phyloP scores from a whole-genome alignment of 2,888 invertebrate species.

The Chorisops tibialis region DNA sequence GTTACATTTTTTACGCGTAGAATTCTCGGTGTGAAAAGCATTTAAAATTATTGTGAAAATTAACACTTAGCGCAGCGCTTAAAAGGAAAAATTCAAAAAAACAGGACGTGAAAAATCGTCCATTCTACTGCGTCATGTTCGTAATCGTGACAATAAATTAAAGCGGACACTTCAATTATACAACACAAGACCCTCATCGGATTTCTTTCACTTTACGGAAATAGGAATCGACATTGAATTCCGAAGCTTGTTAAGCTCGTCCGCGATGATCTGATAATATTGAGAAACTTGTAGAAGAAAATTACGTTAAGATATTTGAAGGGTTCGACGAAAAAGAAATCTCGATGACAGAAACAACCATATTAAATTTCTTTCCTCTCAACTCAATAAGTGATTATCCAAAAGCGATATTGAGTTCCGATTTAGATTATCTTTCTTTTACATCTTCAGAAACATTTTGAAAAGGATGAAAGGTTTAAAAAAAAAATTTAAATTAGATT shows the following conservation, averaged over 20 bases:
- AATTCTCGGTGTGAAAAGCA: constrained; percentile 2
- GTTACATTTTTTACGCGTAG: constrained; percentile 1
- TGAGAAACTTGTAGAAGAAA: not conserved
- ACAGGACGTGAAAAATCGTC: not conserved
- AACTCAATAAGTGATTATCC: too few species aligned
- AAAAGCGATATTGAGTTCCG: too few species aligned
- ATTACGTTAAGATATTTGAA: constrained; percentile 8
- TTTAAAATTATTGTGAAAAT: not conserved
- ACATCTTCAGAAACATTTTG: too few species aligned
- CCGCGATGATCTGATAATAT: constrained; percentile 4
- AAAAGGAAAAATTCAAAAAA: not conserved
- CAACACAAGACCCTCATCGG: not conserved
- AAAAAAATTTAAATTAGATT: too few species aligned
- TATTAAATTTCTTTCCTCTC: too few species aligned
- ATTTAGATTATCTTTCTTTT: too few species aligned
- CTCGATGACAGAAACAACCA: too few species aligned
- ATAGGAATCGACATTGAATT: constrained; percentile 13
- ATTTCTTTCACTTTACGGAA: not conserved
- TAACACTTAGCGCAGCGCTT: too few species aligned
- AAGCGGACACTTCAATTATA: not conserved
- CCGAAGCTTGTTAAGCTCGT: constrained; percentile 1
- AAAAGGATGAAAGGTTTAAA: too few species aligned
- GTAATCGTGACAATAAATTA: not conserved
- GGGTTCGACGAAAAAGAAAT: too few species aligned
- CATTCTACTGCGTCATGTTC: not conserved